Conservation (phyloP, 2,113 vertebrate genomes). For the Sorex fumeus region DNA sequence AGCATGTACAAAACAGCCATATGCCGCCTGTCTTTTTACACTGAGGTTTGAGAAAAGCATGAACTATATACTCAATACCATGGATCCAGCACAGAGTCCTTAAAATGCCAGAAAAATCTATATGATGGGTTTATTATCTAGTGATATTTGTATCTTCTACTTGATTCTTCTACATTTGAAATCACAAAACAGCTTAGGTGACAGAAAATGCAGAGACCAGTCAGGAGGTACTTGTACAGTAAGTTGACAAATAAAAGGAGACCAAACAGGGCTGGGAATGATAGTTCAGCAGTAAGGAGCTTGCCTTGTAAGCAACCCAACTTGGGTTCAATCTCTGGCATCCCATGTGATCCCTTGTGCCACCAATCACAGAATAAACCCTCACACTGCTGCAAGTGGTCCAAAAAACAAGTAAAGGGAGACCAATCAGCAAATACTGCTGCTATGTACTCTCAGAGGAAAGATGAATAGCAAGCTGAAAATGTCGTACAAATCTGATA, state of each 20-base stretch:
- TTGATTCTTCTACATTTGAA: neutral
- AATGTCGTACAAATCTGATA: neutral
- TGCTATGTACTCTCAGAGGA: neutral
- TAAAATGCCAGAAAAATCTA: neutral
- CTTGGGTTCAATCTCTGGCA: too few relatives aligned
- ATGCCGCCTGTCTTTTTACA: neutral
- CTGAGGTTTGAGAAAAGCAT: neutral
- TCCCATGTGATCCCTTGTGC: neutral
- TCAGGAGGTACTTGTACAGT: neutral
- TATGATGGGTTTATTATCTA: neutral
- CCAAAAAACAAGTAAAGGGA: too few relatives aligned
- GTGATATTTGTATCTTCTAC: neutral
- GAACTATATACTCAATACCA: neutral
- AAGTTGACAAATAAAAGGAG: neutral
- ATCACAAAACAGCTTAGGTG: neutral
- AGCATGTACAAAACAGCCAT: neutral
- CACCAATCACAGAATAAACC: neutral
- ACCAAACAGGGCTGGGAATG: too few relatives aligned
- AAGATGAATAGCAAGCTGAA: neutral
- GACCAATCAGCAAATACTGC: neutral
- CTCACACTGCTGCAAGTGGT: too few relatives aligned
- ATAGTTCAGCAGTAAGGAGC: too few relatives aligned
- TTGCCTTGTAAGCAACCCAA: too few relatives aligned
- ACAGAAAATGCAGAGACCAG: neutral
- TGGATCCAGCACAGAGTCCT: neutral